phyloP scores from a whole-genome alignment of 2,113 vertebrate genomes.

The Polypterus senegalus region DNA sequence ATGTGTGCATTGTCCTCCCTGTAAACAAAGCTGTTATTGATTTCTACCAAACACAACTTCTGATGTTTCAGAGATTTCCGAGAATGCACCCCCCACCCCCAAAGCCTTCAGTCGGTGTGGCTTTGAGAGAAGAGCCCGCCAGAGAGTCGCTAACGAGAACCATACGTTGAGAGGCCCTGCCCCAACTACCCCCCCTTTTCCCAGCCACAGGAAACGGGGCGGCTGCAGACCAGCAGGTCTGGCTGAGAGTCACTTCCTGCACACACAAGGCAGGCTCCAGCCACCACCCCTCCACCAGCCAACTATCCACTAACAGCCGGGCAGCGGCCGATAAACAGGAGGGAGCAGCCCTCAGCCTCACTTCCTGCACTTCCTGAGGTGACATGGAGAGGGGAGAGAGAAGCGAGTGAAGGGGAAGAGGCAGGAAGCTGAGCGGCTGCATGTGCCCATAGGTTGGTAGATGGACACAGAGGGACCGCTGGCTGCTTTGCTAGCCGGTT shows the following conservation, averaged over 20 bases:
- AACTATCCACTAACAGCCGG: background rate
- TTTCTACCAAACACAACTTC: no score
- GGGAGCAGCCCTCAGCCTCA: slow-evolving; percentile 17
- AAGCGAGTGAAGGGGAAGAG: slow-evolving; percentile 43
- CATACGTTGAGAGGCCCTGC: slow-evolving; percentile 37
- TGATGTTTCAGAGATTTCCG: no score
- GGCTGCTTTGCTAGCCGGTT: no score
- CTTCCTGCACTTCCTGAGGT: slow-evolving; percentile 19
- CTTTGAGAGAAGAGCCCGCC: background rate
- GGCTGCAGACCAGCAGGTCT: slow-evolving; percentile 57
- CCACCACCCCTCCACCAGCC: slow-evolving; percentile 15
- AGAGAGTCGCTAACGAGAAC: slow-evolving; percentile 37
- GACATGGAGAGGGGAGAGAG: slow-evolving; percentile 41
- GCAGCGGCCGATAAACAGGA: slow-evolving; percentile 6
- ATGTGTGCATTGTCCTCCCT: no score
- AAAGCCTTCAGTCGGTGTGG: background rate
- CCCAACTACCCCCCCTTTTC: slow-evolving; percentile 39
- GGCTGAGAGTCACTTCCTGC: slow-evolving; percentile 46
- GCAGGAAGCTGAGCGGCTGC: slow-evolving; percentile 12
- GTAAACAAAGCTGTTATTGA: no score
- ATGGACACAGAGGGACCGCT: no score
- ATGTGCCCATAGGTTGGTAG: no score
- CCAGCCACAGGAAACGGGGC: slow-evolving; percentile 56
- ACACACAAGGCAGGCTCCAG: slow-evolving; percentile 21
- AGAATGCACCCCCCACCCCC: no score